Base-by-base conservation (phyloP, 92 coral and sea anemone species). In the Paragorgia papillata region DNA sequence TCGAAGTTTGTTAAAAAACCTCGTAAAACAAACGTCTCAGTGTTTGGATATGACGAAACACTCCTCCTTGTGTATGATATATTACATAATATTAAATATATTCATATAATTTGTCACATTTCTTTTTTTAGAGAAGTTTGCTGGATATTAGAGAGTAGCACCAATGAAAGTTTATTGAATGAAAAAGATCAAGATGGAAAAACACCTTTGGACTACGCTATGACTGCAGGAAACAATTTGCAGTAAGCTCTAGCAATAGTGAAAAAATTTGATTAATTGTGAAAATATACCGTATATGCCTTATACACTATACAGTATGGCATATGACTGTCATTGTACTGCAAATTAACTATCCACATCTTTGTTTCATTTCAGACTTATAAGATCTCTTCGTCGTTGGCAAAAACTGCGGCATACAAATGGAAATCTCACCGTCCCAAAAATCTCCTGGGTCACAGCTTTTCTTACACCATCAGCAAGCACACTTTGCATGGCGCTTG, bases 151-250 rank as follows among this genome's bases (percentile, higher is more conserved):
- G 98, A 94, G 66, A 91, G 98, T 50, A 84, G 73, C 29, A 89
- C 89, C 58, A 59, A 64, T n/a, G 80, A 88, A 24, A 86, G 92
- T 22, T 74, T 90, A 66, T 70, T 91, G 44, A 43, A 66, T 44
- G 69, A 81, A 14, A 76, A 73, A 37, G 98, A 94, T 69, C 69
- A 56, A 7, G 76, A 83, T 65, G 91, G 95, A 30, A 91, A 91
- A 55, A 89, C 98, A 1, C 97, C 98, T 1, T 29, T 94, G 61
- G 92, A 94, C 74, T 87, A 90, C 64, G 95, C 98, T 20, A 51
- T n/a, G 26, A 54, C 84, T 4, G 83, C 79, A 50, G 91, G 89
- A 30, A 69, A 59, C 7, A 88, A 90, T 29, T 79, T 71, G 41
- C 79, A 65, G 89, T 85, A 82, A 85, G 98, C 86, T 54, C 53